phyloP scores from a whole-genome alignment of 2,113 vertebrate genomes.

The Loxodonta africana region DNA sequence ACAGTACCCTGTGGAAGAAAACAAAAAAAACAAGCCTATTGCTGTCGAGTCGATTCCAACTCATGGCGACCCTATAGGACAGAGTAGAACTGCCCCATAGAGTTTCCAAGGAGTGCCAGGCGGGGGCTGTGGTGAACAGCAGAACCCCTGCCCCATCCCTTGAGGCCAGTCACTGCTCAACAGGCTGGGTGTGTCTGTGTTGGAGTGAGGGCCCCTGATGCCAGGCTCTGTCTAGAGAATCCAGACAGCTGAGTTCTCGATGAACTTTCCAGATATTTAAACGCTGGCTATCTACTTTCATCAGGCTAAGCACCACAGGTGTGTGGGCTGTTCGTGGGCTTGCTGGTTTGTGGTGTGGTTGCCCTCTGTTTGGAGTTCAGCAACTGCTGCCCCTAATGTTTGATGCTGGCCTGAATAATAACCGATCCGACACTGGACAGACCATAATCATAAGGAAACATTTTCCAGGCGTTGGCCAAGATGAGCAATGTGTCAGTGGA shows the following conservation, averaged over 20 bases:
- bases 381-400: background rate
- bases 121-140: background rate
- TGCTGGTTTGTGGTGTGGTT: background rate
- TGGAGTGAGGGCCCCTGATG: background rate
- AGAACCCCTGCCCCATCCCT: accelerated
- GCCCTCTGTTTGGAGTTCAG: background rate
- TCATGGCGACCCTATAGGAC: too few relatives aligned
- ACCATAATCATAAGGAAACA: background rate
- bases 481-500: background rate
- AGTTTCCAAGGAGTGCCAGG: too few relatives aligned
- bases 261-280: background rate
- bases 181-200: background rate
- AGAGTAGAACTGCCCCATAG: too few relatives aligned
- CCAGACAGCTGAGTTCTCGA: background rate
- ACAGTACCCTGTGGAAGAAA: too few relatives aligned
- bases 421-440: accelerated
- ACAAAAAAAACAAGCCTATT: too few relatives aligned
- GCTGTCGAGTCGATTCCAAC: too few relatives aligned
- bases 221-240: background rate
- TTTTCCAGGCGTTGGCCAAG: background rate
- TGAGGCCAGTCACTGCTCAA: background rate
- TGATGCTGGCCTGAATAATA: background rate
- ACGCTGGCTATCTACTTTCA: background rate
- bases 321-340: background rate
- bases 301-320: background rate